Evolutionary conservation across 2,113 vertebrate species (phyloP), one percentile per base, ranked within the genome.

Genomic region (Sigmodon hispidus): DNA sequence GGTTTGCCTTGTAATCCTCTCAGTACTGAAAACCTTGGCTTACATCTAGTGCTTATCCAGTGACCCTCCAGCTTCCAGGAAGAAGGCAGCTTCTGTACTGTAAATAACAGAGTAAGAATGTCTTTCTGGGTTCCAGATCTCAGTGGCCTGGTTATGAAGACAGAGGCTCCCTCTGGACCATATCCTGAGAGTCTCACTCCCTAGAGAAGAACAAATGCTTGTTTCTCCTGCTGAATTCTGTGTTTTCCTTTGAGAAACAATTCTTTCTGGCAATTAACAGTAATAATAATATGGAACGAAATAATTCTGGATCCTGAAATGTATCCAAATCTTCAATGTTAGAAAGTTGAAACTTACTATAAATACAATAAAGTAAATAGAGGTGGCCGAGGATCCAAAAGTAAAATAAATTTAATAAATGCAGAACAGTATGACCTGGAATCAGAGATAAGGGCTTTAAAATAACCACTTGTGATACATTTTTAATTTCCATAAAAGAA

Each of bases 111-210:
- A 92, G 11, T n/a, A 61, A 40, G 8, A 77, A 8, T 67, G 31
- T 57, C 57, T 57, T 94, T 70, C 48, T 86, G 1, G 19, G 63
- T 79, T 88, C n/a, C 50, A 93, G 43, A 43, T 75, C 31, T 85
- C 57, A 80, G 4, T 48, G 21, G 34, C 24, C 45, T 73, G 36
- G 72, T 72, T 83, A 77, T 67, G 86, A 90, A 84, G 43, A 87
- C 29, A 63, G 70, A 81, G 52, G 19, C 17, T 92, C 95, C 50
- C 80, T 94, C 9, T 43, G 76, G 95, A 94, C 22, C 57, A 50
- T 79, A 75, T 92, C 86, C 81, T 95, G 48, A 96, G 96, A 72
- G 86, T 19, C 43, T 36, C 5, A 29, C 69, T 92, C 80, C 80
- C 86, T 21, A 75, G 45, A 36, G 73, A 94, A 80, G 26, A 40